These are phyloP conservation scores for Idaea dimidiata DNA, from an alignment of 2,888 invertebrate genomes.

Conservation along the genomic window DNA sequence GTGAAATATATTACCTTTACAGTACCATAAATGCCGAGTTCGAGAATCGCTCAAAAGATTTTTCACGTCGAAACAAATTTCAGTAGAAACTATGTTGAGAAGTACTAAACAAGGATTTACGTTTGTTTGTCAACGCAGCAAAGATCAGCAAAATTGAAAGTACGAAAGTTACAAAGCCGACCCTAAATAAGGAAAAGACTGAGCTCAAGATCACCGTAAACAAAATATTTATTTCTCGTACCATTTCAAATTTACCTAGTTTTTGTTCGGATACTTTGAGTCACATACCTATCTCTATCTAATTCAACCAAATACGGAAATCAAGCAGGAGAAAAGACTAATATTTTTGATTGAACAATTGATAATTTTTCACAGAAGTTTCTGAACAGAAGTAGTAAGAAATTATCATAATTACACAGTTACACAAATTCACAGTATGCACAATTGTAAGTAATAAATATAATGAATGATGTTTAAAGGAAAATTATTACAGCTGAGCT, in stretches of 20 bases:
- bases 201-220: constrained; percentile 24
- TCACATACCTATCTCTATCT: neutral
- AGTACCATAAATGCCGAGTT: constrained; percentile 22
- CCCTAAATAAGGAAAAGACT: constrained; percentile 32
- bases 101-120: constrained; percentile 23
- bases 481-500: too few relatives aligned
- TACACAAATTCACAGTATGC: too few relatives aligned
- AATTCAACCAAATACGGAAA: too few relatives aligned
- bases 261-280: neutral
- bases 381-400: too few relatives aligned
- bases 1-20: constrained; percentile 33
- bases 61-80: constrained; percentile 20
- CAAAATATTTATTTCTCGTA: constrained; percentile 7
- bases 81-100: constrained; percentile 23
- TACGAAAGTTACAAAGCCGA: constrained; percentile 29
- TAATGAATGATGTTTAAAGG: too few relatives aligned
- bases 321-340: too few relatives aligned
- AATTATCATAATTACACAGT: too few relatives aligned
- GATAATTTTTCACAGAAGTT: too few relatives aligned
- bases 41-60: constrained; percentile 21
- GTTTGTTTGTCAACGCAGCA: constrained; percentile 29
- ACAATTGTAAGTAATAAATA: too few relatives aligned
- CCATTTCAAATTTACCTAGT: neutral
- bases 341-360: too few relatives aligned
- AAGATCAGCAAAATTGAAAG: constrained; percentile 31